Percentiles rank a stretch among this genome's conserved stretches.
These are phyloP conservation scores for Drosophila anomalata DNA, from an alignment of 2,888 invertebrate species.

Conservation along the genomic window DNA sequence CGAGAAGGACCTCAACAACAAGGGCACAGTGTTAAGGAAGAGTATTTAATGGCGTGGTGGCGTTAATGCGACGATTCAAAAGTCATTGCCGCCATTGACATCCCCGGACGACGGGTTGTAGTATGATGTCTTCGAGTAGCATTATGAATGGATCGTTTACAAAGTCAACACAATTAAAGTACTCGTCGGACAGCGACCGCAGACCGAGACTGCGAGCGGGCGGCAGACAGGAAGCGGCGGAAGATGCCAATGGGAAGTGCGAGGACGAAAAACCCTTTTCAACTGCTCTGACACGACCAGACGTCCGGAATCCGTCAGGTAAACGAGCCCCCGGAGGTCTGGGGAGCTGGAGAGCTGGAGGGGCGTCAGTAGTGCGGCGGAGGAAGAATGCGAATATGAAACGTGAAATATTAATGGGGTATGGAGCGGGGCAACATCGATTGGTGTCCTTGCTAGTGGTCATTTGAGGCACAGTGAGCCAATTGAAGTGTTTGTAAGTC, in stretches of 20 bases:
- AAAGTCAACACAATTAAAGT: conserved; percentile 76
- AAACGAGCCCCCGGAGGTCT: conserved; percentile 7
- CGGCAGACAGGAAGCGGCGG: conserved; percentile 20
- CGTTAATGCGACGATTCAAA: conserved; percentile 46
- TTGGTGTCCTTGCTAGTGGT: conserved; percentile 53
- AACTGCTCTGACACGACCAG: conserved; percentile 30
- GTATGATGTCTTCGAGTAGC: conserved; percentile 62
- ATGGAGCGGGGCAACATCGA: conserved; percentile 43
- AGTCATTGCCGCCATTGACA: conserved; percentile 20
- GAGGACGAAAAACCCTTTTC: conserved; percentile 29
- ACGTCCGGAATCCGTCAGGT: conserved; percentile 24
- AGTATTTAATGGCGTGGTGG: neutral
- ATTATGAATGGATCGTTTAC: conserved; percentile 73
- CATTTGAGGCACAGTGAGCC: conserved; percentile 11
- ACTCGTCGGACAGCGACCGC: conserved; percentile 44
- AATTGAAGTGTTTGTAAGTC: neutral
- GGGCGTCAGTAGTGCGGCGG: neutral
- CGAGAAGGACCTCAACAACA: neutral
- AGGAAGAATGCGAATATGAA: conserved; percentile 38
- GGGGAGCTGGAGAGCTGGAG: neutral
- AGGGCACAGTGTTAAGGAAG: neutral
- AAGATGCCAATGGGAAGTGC: conserved; percentile 36
- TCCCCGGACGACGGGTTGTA: conserved; percentile 16
- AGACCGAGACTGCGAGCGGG: conserved; percentile 12
- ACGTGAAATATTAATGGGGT: conserved; percentile 54